These are phyloP conservation scores for Nannoperca obscura DNA, from an alignment of 2,797 vertebrate species.

Conservation along the genomic window DNA sequence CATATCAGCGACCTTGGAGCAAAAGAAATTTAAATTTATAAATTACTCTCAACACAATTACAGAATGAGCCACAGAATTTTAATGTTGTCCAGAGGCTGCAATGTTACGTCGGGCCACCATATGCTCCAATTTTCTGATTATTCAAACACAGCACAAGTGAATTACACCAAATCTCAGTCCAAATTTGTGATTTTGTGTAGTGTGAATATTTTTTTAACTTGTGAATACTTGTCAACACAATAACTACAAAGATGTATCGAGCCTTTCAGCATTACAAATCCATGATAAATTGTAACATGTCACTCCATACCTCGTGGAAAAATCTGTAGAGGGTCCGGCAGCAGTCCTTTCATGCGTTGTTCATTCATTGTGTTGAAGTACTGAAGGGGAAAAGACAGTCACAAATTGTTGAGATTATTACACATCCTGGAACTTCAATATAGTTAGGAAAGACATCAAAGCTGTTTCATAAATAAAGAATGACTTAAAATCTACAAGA, in stretches of 20 bases:
- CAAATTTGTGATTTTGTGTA: neutral
- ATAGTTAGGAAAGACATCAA: neutral
- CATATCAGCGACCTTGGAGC: slow-evolving; percentile 48
- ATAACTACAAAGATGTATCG: slow-evolving; percentile 16
- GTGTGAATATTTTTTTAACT: slow-evolving; percentile 21
- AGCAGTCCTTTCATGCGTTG: slow-evolving; percentile 95
- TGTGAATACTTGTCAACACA: slow-evolving; percentile 29
- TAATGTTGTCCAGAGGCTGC: slow-evolving; percentile 55
- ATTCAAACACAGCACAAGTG: slow-evolving; percentile 4
- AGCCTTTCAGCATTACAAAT: slow-evolving; percentile 24
- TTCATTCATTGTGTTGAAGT: slow-evolving; percentile 95
- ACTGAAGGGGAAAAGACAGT: slow-evolving; percentile 84
- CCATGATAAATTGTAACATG: slow-evolving; percentile 27
- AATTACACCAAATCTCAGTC: neutral
- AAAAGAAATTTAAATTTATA: slow-evolving; percentile 53
- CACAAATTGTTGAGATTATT: slow-evolving; percentile 16
- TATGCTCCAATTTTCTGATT: slow-evolving; percentile 18
- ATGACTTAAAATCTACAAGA: neutral
- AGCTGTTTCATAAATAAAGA: slow-evolving; percentile 1
- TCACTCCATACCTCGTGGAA: slow-evolving; percentile 92
- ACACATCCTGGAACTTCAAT: neutral
- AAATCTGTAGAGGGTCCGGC: slow-evolving; percentile 97
- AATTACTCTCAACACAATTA: slow-evolving; percentile 49
- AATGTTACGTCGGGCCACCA: slow-evolving; percentile 21
- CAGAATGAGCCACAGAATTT: slow-evolving; percentile 47